Evolutionary conservation across 1,140 invertebrate species (phyloP).

Genomic region (Tyrophagus putrescentiae): DNA sequence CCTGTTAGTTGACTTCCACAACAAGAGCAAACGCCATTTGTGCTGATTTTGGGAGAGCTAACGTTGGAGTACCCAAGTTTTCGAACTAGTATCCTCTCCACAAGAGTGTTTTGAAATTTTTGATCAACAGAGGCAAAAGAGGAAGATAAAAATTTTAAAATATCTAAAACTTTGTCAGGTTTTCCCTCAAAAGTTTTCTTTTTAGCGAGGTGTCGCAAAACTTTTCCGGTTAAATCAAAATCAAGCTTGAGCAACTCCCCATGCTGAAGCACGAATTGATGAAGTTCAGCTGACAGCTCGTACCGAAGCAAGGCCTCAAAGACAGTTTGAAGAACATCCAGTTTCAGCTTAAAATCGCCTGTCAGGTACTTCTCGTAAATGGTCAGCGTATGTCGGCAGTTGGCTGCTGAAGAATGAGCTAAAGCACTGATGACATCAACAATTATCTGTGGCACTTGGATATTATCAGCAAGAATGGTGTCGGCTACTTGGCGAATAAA

Average conservation of each 20-base stretch:
- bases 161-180: not conserved
- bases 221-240: not conserved
- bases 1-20: not conserved
- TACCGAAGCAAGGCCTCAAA: not conserved
- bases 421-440: constrained; percentile 7
- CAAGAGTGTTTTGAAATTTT: not conserved
- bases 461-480: not conserved
- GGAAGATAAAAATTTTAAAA: not conserved
- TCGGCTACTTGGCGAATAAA: constrained; percentile 4
- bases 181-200: not conserved
- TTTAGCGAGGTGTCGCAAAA: not conserved
- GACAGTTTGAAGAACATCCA: not conserved
- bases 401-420: not conserved
- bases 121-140: not conserved
- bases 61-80: not conserved
- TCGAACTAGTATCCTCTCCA: not conserved
- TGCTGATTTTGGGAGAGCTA: not conserved
- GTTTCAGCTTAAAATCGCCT: not conserved
- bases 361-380: not conserved
- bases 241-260: not conserved
- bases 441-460: not conserved
- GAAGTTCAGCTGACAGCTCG: not conserved
- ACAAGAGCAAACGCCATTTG: not conserved
- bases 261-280: not conserved
- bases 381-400: not conserved